These are phyloP conservation scores for Capitulum mitella DNA, from an alignment of 2,888 invertebrate genomes.

Conservation along the genomic window DNA sequence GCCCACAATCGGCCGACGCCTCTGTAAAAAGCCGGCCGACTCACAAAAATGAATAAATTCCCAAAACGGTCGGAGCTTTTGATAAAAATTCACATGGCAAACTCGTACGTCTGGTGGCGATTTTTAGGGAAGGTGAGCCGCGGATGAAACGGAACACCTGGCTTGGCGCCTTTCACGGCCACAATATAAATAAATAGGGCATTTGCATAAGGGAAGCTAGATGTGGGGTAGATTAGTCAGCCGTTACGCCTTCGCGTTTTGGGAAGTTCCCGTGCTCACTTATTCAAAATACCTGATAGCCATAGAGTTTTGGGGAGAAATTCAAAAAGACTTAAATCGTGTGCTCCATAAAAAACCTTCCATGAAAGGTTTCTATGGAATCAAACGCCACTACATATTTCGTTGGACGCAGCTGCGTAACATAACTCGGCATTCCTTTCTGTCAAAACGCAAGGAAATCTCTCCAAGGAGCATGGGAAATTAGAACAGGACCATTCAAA, in stretches of 20 bases:
- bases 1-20: neutral
- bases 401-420: neutral
- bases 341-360: neutral
- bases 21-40: neutral
- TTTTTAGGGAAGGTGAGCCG: conserved; percentile 15
- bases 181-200: conserved; percentile 7
- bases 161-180: neutral
- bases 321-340: too few species aligned
- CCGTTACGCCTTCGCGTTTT: neutral
- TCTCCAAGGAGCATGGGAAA: too few species aligned
- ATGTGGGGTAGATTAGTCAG: conserved; percentile 5
- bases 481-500: too few species aligned
- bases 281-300: neutral
- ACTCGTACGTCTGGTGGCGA: neutral
- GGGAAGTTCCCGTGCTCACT: too few species aligned
- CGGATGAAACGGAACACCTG: conserved; percentile 10
- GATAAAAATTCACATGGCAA: conserved; percentile 21
- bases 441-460: too few species aligned
- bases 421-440: too few species aligned
- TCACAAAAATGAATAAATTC: conserved; percentile 16
- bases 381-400: too few species aligned
- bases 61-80: neutral
- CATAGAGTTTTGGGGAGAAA: too few species aligned
- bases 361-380: too few species aligned
- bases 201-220: neutral